Base-by-base conservation (phyloP, 2,888 invertebrate species). In the Torymus texanus region DNA sequence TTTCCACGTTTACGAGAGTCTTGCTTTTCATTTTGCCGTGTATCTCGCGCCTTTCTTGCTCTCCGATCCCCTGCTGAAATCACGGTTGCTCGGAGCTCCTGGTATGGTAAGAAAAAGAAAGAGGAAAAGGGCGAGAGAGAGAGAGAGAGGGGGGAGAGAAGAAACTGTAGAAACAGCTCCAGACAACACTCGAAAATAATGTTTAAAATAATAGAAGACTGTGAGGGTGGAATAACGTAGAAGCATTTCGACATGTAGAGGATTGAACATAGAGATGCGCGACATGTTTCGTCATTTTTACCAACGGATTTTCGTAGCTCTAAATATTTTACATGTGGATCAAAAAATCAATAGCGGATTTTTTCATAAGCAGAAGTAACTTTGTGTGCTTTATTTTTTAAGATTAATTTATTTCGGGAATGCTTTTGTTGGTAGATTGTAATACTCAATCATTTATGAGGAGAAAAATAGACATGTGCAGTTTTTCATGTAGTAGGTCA, bases 101-200 rank as follows among this genome's bases (percentile, higher is more conserved):
- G 61, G 18, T 14, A 8, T 41, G 41, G 41, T 41, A 8, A 41
- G 41, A 41, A 41, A 41, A 41, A 41, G 41, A 41, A 5, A 29
- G 29, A 29, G 29, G 5, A 5, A 29, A 5, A 29, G 29, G 3
- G 29, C 0, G 29, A 29, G 29, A 29, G 29, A 29, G 29, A 29
- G 29, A 29, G 29, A 29, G 29, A 29, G 41, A 5, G 41, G 8
- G 41, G 41, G 8, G 41, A 41, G 5, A 41, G 41, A 41, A 41
- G 41, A 41, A 41, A 41, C 41, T 41, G 41, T 41, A 41, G 59
- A 11, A 16, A 55, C 63, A 73, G 24, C 41, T 10, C 58, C n/a
- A 70, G 63, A 59, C 59, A 51, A 66, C 66, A 58, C 74, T 74
- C 51, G 56, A 66, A 74, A 74, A 59, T 74, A 58, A 59, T 66